Conservation (phyloP, 2,888 invertebrate species). For the Ornithoptera alexandrae region DNA sequence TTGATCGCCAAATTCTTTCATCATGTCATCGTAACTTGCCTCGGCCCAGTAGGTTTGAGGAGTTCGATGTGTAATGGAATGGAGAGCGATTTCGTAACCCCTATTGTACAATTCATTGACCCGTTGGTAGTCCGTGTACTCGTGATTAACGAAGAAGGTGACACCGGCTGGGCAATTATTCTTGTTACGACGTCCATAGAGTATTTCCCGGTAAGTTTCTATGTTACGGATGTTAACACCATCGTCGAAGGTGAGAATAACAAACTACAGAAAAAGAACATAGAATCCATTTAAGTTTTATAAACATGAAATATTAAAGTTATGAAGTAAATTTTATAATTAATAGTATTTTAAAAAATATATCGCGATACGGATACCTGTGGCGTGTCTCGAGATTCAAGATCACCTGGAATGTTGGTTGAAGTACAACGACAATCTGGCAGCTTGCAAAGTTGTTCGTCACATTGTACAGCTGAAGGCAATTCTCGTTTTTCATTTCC, state of each 20-base stretch:
- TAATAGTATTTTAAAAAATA: background rate
- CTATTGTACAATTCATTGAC: constrained; percentile 80
- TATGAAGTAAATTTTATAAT: background rate
- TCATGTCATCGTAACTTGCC: constrained; percentile 70
- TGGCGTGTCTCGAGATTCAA: constrained; percentile 57
- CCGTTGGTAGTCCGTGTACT: constrained; percentile 83
- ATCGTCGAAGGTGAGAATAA: constrained; percentile 84
- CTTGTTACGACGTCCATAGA: constrained; percentile 79
- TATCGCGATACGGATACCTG: constrained; percentile 51
- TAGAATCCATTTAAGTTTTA: background rate
- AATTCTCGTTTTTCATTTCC: constrained; percentile 29
- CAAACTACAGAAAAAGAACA: constrained; percentile 69
- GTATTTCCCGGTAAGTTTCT: constrained; percentile 71
- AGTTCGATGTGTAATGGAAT: constrained; percentile 82
- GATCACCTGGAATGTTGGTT: constrained; percentile 56
- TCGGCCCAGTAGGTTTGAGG: constrained; percentile 79
- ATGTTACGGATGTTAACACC: constrained; percentile 79
- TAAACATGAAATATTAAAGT: background rate
- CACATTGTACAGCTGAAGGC: constrained; percentile 43
- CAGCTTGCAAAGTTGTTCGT: constrained; percentile 52
- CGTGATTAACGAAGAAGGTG: constrained; percentile 86
- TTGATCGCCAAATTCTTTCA: constrained; percentile 81
- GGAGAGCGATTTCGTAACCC: constrained; percentile 84
- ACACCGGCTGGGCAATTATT: constrained; percentile 82
- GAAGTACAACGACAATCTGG: constrained; percentile 71